Evolutionary conservation across 2,113 vertebrate species (phyloP), one percentile per base, ranked within the genome.

Genomic region (Mirza zaza): DNA sequence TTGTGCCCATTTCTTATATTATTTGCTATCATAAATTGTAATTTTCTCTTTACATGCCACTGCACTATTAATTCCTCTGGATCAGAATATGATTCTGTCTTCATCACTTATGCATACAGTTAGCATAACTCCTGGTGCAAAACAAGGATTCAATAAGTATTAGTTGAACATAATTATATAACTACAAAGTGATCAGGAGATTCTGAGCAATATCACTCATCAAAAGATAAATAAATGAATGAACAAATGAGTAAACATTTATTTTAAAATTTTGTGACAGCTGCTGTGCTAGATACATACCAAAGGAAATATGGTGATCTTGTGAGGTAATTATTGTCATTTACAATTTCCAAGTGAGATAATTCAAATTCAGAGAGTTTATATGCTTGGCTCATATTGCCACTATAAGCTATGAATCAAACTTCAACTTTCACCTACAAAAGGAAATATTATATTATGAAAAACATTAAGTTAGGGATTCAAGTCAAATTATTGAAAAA

Each of bases 401-500:
- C 48, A 82, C 18, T 36, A 90, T 83, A n/a, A 95, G 25, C 65
- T 68, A 83, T 77, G 70, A 95, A 75, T 95, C 80, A 63, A 84
- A 87, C 45, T 83, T 15, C 8, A 92, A 79, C 79, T 96, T 86
- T 96, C 18, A 50, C 71, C 11, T 83, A 15, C 20, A 89, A 89
- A 97, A 21, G 91, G 36, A 89, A 88, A 91, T 70, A n/a, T 29
- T 42, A 88, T 61, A 86, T 59, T 68, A 84, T 77, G 23, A 89
- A 81, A 96, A 91, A 86, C 81, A 63, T 32, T 65, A 18, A 88
- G 27, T 59, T 85, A 42, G 55, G 17, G 82, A 50, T 77, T 95
- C 92, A 84, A 67, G 32, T 48, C 34, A 88, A 92, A 87, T 81
- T 90, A 91, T 50, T 89, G 68, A 55, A 48, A 96, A 90, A 90